Percentiles rank a stretch among this genome's conserved stretches.
Conservation (phyloP, 1,140 invertebrate species). For the Lineus longissimus region DNA sequence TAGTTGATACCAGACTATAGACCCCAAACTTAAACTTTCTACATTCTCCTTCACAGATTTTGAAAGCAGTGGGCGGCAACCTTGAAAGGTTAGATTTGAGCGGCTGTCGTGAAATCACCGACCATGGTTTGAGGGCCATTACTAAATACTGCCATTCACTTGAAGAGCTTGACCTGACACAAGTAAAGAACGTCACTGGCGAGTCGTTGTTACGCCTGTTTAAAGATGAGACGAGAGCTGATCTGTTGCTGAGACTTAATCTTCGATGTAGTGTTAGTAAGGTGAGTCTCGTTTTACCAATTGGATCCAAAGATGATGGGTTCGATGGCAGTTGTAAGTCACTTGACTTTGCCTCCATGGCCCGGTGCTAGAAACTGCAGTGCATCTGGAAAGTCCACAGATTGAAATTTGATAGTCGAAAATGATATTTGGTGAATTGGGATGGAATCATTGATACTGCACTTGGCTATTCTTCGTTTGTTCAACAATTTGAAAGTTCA, state of each 20-base stretch:
- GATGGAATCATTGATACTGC: no score
- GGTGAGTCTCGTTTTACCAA: conserved; percentile 18
- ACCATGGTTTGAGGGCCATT: conserved; percentile 32
- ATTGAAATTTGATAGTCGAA: no score
- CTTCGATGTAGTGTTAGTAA: conserved; percentile 27
- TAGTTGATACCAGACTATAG: not conserved
- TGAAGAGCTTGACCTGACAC: conserved; percentile 31
- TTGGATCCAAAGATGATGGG: no score
- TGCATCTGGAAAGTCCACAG: no score
- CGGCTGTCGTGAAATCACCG: conserved; percentile 33
- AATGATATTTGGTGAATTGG: no score
- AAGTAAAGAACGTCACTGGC: conserved; percentile 32
- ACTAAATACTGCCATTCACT: conserved; percentile 34
- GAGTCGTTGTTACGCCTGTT: conserved; percentile 32
- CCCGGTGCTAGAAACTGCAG: no score
- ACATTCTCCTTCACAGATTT: conserved; percentile 26
- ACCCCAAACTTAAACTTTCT: not conserved
- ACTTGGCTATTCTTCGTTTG: no score
- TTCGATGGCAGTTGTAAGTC: not conserved
- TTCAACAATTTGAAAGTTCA: no score
- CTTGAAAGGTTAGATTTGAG: conserved; percentile 37
- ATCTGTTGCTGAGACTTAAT: conserved; percentile 28
- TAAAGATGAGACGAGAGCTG: conserved; percentile 27
- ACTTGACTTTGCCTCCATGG: no score
- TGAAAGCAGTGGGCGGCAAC: conserved; percentile 29